Base-by-base conservation (phyloP, 2,888 invertebrate species). In the Dicycla oo region DNA sequence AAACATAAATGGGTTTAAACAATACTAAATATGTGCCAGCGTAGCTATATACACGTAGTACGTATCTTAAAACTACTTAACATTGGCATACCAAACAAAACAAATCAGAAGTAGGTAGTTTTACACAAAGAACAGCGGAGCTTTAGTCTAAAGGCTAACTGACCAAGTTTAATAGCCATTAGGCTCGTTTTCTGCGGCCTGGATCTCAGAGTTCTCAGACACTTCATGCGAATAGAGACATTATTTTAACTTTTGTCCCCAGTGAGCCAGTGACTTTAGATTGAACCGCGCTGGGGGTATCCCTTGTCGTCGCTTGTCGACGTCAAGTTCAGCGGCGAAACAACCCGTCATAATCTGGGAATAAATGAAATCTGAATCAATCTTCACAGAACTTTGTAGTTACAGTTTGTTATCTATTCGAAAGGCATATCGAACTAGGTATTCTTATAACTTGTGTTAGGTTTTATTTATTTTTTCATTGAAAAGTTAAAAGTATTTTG, bases 301-400 rank as follows among this genome's bases (percentile, higher is more conserved):
- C 51, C 18, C 26, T 26, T 60, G 60, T 61, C 63, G 3, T 54
- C 47, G n/a, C 13, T 13, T n/a, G n/a, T n/a, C n/a, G n/a, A 45
- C 11, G 60, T 51, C 60, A 56, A 73, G 34, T 54, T 71, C n/a
- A 20, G 49, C 43, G 18, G 2, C n/a, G 20, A 54, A 75, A 73
- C 60, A 64, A 78, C 64, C 15, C 20, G 15, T 64, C 49, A 64
- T 78, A 54, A 15, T 54, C 58, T 54, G 20, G 18, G 26, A 54
- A 43, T 34, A 60, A 49, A 78, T 64, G n/a, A 54, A 75, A 30
- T 38, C 26, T 34, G 20, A 79, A 61, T 54, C 54, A 64, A 30
- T 49, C 10, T 61, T 73, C 63, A 20, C 15, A 45, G 20, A 65
- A 54, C 20, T 66, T 49, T 20, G 20, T 13, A 6, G 38, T n/a